phyloP scores from a whole-genome alignment of 2,888 invertebrate species.

The Lysandra coridon region DNA sequence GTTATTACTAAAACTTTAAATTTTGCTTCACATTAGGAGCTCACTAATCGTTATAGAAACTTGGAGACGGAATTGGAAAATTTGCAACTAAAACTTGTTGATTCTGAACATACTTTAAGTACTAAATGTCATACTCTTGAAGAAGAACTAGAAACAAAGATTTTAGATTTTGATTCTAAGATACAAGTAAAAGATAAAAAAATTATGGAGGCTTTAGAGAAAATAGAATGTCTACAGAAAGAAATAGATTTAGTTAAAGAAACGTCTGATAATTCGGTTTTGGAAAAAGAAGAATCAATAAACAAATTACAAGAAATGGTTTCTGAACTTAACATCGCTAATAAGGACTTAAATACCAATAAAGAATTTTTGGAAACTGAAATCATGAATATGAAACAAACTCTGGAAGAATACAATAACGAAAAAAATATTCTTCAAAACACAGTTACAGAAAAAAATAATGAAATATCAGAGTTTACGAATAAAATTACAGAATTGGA shows the following conservation, averaged over 20 bases:
- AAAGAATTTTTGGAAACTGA: slow-evolving; percentile 44
- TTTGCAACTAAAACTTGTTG: slow-evolving; percentile 53
- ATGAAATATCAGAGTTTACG: background rate
- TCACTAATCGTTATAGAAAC: slow-evolving; percentile 50
- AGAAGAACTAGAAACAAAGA: slow-evolving; percentile 50
- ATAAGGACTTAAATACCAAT: slow-evolving; percentile 41
- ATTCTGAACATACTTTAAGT: slow-evolving; percentile 47
- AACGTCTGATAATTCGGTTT: slow-evolving; percentile 38
- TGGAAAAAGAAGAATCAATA: slow-evolving; percentile 47
- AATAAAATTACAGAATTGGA: background rate
- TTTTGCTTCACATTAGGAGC: slow-evolving; percentile 55
- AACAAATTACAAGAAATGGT: slow-evolving; percentile 47
- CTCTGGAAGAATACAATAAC: slow-evolving; percentile 42
- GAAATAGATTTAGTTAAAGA: slow-evolving; percentile 51
- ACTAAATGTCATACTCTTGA: slow-evolving; percentile 50
- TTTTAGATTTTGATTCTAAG: slow-evolving; percentile 49
- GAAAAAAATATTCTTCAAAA: slow-evolving; percentile 39
- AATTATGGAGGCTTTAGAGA: slow-evolving; percentile 52
- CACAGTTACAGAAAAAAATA: background rate
- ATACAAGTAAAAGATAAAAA: slow-evolving; percentile 55
- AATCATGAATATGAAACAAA: slow-evolving; percentile 42
- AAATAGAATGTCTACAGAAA: slow-evolving; percentile 47
- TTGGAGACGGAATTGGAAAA: slow-evolving; percentile 56
- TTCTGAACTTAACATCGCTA: slow-evolving; percentile 46
- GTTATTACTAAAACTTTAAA: background rate